A percentile compares a stretch with the other conserved stretches of the same genome.
phyloP scores from a whole-genome alignment of 2,113 vertebrate genomes.

The Tiliqua scincoides region DNA sequence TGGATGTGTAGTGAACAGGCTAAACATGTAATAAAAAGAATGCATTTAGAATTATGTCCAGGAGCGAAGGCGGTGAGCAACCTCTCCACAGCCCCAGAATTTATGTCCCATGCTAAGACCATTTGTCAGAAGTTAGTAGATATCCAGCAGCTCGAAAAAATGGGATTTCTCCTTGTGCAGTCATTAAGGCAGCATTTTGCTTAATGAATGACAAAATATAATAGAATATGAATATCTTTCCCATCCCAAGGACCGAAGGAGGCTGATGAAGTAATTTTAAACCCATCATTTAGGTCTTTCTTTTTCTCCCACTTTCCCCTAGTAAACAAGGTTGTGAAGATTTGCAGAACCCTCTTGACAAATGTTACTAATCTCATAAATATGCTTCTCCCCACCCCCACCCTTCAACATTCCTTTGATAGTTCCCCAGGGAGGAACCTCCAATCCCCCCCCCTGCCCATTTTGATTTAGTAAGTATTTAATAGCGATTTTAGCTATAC shows the following conservation, averaged over 20 bases:
- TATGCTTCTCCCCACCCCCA: not conserved
- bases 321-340: not conserved
- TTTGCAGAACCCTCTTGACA: not conserved
- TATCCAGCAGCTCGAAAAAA: not conserved
- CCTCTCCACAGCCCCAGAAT: not conserved
- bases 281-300: not conserved
- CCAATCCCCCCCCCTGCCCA: no score
- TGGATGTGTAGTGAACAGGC: not conserved
- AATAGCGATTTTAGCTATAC: not conserved
- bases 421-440: not conserved
- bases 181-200: slow-evolving; percentile 22
- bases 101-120: slow-evolving; percentile 2
- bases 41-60: not conserved
- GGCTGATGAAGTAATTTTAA: slow-evolving; percentile 19
- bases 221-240: not conserved
- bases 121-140: slow-evolving; percentile 18
- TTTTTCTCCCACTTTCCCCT: not conserved
- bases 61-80: not conserved
- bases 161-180: not conserved
- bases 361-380: not conserved
- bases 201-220: slow-evolving; percentile 2
- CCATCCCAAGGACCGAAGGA: not conserved
- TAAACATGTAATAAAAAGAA: not conserved
- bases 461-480: not conserved
- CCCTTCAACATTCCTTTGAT: not conserved